Evolutionary conservation across 1,140 invertebrate genomes (phyloP).

Genomic region (Lerema accius): DNA sequence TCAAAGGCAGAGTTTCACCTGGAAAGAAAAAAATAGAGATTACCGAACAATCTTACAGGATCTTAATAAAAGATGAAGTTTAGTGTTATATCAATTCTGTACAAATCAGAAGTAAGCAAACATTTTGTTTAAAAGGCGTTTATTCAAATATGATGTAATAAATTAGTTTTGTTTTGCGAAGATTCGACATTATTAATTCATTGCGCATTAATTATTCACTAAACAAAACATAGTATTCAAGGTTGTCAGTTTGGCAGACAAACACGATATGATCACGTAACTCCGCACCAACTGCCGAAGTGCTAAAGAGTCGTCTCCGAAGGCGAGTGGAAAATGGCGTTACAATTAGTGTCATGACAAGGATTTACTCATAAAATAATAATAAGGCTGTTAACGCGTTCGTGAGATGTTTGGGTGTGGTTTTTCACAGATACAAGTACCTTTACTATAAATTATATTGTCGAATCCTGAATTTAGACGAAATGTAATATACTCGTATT

Average conservation of each 20-base stretch:
- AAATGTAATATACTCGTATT: too few relatives aligned
- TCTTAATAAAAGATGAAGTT: too few relatives aligned
- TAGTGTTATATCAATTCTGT: too few relatives aligned
- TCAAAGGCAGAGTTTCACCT: conserved; percentile 65
- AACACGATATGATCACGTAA: not conserved
- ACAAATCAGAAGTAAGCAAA: too few relatives aligned
- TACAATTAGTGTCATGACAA: not conserved
- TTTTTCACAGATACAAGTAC: too few relatives aligned
- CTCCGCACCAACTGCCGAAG: not conserved
- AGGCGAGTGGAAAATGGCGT: too few relatives aligned
- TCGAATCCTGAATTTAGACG: too few relatives aligned
- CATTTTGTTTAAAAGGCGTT: too few relatives aligned
- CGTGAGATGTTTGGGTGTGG: too few relatives aligned
- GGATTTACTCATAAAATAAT: not conserved
- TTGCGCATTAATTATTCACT: not conserved
- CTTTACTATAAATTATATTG: too few relatives aligned
- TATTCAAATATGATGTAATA: not conserved
- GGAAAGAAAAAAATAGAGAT: conserved; percentile 36
- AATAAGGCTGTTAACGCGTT: not conserved
- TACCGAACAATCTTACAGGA: too few relatives aligned
- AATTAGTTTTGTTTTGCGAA: too few relatives aligned
- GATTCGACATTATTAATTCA: not conserved
- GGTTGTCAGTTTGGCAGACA: not conserved
- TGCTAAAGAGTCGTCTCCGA: not conserved
- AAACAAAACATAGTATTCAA: not conserved